These are phyloP conservation scores for Australoheros scitulus DNA, from an alignment of 2,113 vertebrate genomes.

Conservation along the genomic window DNA sequence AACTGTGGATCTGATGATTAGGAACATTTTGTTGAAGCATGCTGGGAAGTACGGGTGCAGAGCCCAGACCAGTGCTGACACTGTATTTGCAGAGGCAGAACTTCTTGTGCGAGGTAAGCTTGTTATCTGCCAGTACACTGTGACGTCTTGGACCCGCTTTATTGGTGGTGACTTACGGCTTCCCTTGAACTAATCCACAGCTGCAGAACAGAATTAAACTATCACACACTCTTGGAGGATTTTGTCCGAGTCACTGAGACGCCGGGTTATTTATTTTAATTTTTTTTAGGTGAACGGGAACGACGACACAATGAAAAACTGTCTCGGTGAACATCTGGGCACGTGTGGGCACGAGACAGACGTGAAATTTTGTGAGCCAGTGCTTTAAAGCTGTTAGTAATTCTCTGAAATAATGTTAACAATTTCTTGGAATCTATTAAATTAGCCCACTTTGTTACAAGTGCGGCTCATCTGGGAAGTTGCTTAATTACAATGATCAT, in stretches of 20 bases:
- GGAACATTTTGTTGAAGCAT: slow-evolving; percentile 95
- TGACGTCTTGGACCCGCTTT: not conserved
- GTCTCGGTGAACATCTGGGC: not conserved
- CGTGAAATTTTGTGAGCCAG: not conserved
- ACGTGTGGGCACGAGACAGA: not conserved
- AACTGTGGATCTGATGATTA: slow-evolving; percentile 97
- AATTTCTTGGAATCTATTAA: slow-evolving; percentile 9
- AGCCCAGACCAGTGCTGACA: slow-evolving; percentile 92
- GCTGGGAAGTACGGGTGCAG: slow-evolving; percentile 94
- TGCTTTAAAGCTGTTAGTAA: not conserved
- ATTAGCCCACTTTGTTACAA: slow-evolving; percentile 9
- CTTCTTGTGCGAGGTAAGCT: slow-evolving; percentile 93
- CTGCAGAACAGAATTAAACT: not conserved
- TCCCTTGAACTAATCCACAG: not conserved
- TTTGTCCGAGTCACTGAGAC: not conserved
- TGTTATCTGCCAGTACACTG: slow-evolving; percentile 11
- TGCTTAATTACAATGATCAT: slow-evolving; percentile 33
- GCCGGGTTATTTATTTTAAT: not conserved
- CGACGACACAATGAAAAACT: not conserved
- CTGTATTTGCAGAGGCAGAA: slow-evolving; percentile 88
- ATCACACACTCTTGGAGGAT: not conserved
- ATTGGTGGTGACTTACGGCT: not conserved
- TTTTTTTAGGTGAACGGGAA: not conserved
- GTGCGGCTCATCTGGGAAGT: slow-evolving; percentile 8
- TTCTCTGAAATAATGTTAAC: not conserved